Evolutionary conservation across 2,888 invertebrate species (phyloP), one percentile per base, ranked within the genome.

Genomic region (Xylocampa areola): DNA sequence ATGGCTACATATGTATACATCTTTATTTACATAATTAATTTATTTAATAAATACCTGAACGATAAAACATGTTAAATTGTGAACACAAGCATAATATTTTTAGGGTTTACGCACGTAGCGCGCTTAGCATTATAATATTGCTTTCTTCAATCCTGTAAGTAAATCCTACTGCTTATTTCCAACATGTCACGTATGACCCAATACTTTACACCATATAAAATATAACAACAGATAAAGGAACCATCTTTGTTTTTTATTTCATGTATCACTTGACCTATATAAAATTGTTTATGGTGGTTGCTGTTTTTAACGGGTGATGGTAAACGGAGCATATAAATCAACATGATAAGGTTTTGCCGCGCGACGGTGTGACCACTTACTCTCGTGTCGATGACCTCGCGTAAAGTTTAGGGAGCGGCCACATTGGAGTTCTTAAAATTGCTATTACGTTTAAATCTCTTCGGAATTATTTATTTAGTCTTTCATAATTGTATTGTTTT

Each of bases 261-360:
- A 30, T 37, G 30, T 19, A 19, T 16, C 52, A 27, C 14, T 55
- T 70, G 67, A 70, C 58, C 73, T 32, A 70, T 58, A 13, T 49
- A 43, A 16, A 10, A 14, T 48, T n/a, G 11, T 52, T 40, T 25
- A 48, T 13, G 16, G 3, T 37, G 32, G 35, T 32, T 41, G 37
- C 37, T 35, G 37, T 11, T 70, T 58, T 54, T 59, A 70, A 64
- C 54, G 51, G 57, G 39, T 53, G 16, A 21, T 48, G 23, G 35
- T 49, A 54, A 68, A 70, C 55, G 49, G 44, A 37, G 17, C 21
- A 11, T 40, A 59, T 63, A 3, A 27, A 65, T 73, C 33, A 53
- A 57, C 19, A 23, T 63, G 75, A 72, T 72, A 73, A 68, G 53
- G 48, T 62, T 73, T 59, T 55, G 32, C n/a, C 44, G 51, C 49